Base-by-base conservation (phyloP, 2,888 invertebrate genomes). In the Tetrapedia diversipes region DNA sequence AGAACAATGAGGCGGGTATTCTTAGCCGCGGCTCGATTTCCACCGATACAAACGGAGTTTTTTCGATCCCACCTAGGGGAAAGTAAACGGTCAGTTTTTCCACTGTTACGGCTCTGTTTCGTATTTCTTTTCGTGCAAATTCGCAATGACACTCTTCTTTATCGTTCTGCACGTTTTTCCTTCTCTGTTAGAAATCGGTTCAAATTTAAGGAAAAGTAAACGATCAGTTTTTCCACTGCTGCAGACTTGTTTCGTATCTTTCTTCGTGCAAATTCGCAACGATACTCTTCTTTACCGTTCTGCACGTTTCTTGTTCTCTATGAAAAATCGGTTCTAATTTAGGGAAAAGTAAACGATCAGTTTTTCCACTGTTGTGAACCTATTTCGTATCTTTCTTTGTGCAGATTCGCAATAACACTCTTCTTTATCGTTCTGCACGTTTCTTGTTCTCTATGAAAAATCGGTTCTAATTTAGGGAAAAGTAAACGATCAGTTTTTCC, bases 1-100 rank as follows among this genome's bases (percentile, higher is more conserved):
- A 14, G 41, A 49, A 65, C 64, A 64, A 39, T 27, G 39, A 39
- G 2, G 34, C 11, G 11, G 27, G 43, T 72, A 60, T 72, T 69
- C 54, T 34, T 60, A 37, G 34, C 32, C 32, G 8, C 22, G 29
- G 22, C 43, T 65, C 57, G 45, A 69, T 41, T 34, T 10, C 39
- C 27, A 41, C 14, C 56, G 45, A 60, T 53, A 66, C 11, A 1
- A 60, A 54, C 54, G 39, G 27, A 1, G 10, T 2, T 37, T 29
- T 11, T 24, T 22, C 39, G 57, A 69, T 45, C 41, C 54, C 41
- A n/a, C 14, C n/a, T n/a, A 22, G 11, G 29, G 19, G 22, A 22
- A 19, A 4, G 22, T 2, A 4, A 4, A 10, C n/a, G 22, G 19
- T 19, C 16, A 32, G 27, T 43, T 53, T 43, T 61, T 34, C 24